Evolutionary conservation across 2,888 invertebrate species (phyloP).

Genomic region (Catocala nupta): DNA sequence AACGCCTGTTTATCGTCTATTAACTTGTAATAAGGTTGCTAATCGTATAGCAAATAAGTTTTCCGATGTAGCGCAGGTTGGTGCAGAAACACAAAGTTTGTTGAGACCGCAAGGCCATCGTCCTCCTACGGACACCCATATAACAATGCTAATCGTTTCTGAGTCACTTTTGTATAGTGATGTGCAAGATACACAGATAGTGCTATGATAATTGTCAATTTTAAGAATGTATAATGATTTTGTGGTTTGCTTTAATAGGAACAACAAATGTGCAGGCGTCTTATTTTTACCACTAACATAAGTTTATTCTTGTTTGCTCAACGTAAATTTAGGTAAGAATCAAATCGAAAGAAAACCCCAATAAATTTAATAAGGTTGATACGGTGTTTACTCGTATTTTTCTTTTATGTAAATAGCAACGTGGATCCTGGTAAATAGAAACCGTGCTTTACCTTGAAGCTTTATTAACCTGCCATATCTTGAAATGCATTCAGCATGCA

Average conservation of each 20-base stretch:
- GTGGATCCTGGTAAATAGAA: too few species aligned
- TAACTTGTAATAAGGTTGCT: constrained; percentile 27
- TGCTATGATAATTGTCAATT: background rate
- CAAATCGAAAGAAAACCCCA: too few species aligned
- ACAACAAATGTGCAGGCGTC: too few species aligned
- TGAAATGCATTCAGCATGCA: too few species aligned
- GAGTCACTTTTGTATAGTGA: constrained; percentile 50
- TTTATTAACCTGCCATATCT: too few species aligned
- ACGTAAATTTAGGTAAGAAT: too few species aligned
- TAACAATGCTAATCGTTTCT: constrained; percentile 63
- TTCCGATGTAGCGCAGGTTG: constrained; percentile 31
- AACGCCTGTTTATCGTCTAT: background rate
- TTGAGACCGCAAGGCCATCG: constrained; percentile 68
- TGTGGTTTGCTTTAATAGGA: background rate
- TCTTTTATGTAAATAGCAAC: too few species aligned
- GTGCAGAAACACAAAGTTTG: constrained; percentile 42
- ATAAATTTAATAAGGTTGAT: too few species aligned
- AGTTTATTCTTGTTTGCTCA: too few species aligned
- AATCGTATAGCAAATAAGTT: constrained; percentile 23
- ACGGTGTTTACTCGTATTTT: too few species aligned
- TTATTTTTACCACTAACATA: too few species aligned
- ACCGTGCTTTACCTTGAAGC: too few species aligned
- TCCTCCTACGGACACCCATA: constrained; percentile 75
- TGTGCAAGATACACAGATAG: constrained; percentile 18
- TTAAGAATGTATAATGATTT: background rate